Evolutionary conservation across 2,797 vertebrate species (phyloP), one percentile per base, ranked within the genome.

Genomic region (Tapera naevia): DNA sequence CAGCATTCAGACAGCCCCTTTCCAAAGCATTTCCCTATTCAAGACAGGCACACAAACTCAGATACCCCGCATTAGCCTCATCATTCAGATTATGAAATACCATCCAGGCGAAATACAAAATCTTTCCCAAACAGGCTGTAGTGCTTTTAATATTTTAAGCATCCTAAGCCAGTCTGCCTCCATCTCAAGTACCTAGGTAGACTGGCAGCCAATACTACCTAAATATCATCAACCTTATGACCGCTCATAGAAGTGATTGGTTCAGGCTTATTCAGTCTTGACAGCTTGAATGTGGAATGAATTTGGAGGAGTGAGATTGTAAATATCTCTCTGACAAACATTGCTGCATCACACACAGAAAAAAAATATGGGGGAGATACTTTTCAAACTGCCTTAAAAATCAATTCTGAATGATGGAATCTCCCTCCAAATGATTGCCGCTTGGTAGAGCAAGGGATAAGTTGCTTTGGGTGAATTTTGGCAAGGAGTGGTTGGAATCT

Each of bases 381-480:
- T 89, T 95, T 94, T 51, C 67, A 97, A 96, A 96, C 89, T 97
- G 96, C 95, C 94, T 95, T 97, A 95, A 95, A 95, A 96, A 91
- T 80, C 70, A 89, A 96, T 95, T 93, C 54, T 0, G 67, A 95
- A 95, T 91, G 93, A 92, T 39, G 76, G 76, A 72, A 88, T 92
- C 95, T 95, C 95, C 82, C 94, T 94, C 91, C 86, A 79, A 96
- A 95, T 5, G 58, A 94, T 61, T 93, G 71, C 58, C 15, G 0
- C 66, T 90, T 37, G 86, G 85, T 28, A 97, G 92, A 91, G 78
- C 69, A 84, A 93, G 64, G 73, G 60, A 80, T 87, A 80, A 94
- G 74, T 78, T 4, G n/a, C 91, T 96, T 96, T 88, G 93, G 95
- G 93, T 86, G 86, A 94, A 95, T 89, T 95, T 74, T 92, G 85